Percentiles rank a stretch among this genome's conserved stretches.
Conservation (phyloP, 1,140 invertebrate genomes). For the Melitaea cinxia region DNA sequence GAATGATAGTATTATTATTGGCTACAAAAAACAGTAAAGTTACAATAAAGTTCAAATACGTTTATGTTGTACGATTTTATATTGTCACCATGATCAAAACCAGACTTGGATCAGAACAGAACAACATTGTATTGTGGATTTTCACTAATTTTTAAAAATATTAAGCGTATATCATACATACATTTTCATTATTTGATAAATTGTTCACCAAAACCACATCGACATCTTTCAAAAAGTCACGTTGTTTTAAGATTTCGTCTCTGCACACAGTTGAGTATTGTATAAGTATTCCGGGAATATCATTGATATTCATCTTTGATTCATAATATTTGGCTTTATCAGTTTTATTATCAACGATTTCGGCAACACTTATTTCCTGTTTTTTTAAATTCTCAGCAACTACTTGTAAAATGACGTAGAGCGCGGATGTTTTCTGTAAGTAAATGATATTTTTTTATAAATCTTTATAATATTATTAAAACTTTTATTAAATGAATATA, state of each 20-base stretch:
- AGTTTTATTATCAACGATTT: constrained; percentile 25
- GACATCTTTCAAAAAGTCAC: not conserved
- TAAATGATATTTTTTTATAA: not conserved
- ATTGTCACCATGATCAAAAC: no score
- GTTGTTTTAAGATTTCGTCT: not conserved
- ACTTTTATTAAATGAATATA: not conserved
- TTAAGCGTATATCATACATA: no score
- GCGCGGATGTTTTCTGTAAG: constrained; percentile 32
- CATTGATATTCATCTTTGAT: not conserved
- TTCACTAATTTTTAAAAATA: no score
- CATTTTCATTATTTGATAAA: no score
- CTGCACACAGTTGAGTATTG: not conserved
- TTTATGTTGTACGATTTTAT: no score
- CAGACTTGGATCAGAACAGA: no score
- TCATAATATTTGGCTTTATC: not conserved
- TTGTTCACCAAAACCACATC: constrained; percentile 28
- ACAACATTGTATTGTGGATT: no score
- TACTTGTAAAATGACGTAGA: constrained; percentile 37
- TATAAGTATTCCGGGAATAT: not conserved
- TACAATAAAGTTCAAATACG: no score
- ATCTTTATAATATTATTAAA: not conserved
- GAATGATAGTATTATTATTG: no score
- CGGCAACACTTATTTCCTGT: constrained; percentile 25
- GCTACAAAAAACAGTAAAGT: no score
- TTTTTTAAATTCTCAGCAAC: constrained; percentile 39